These are phyloP conservation scores for Mercenaria mercenaria DNA, from an alignment of 1,140 invertebrate species.

Conservation along the genomic window DNA sequence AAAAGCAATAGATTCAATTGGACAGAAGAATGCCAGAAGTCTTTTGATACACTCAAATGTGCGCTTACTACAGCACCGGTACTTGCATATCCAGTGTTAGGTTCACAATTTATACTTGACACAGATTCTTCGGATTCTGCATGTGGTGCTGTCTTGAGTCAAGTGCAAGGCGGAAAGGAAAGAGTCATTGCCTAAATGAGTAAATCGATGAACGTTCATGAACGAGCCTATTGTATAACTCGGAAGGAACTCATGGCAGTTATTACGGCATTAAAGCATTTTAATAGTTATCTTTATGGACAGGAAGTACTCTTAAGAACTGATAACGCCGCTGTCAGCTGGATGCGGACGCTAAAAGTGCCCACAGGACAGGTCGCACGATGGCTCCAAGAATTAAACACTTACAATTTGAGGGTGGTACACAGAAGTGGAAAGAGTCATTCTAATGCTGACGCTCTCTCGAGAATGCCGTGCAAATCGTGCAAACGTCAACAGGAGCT, in stretches of 20 bases:
- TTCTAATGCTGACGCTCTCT: conserved; percentile 74
- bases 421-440: conserved; percentile 69
- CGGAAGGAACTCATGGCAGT: conserved; percentile 71
- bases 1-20: conserved; percentile 40
- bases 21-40: conserved; percentile 47
- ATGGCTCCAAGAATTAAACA: conserved; percentile 73
- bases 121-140: conserved; percentile 70
- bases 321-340: conserved; percentile 74
- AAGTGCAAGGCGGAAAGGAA: conserved; percentile 71
- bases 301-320: conserved; percentile 66
- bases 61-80: conserved; percentile 57
- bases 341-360: conserved; percentile 55
- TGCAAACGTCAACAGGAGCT: conserved; percentile 40
- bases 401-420: conserved; percentile 70
- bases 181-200: conserved; percentile 70
- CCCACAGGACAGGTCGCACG: conserved; percentile 71
- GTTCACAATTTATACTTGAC: conserved; percentile 67
- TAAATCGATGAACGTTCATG: conserved; percentile 73
- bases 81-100: conserved; percentile 38
- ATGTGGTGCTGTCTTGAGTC: conserved; percentile 76
- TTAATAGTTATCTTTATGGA: conserved; percentile 70
- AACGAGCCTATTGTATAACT: conserved; percentile 86
- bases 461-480: conserved; percentile 28
- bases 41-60: conserved; percentile 66
- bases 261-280: conserved; percentile 57